phyloP scores from a whole-genome alignment of 2,888 invertebrate species.

The Hirtodrosophila confusa region DNA sequence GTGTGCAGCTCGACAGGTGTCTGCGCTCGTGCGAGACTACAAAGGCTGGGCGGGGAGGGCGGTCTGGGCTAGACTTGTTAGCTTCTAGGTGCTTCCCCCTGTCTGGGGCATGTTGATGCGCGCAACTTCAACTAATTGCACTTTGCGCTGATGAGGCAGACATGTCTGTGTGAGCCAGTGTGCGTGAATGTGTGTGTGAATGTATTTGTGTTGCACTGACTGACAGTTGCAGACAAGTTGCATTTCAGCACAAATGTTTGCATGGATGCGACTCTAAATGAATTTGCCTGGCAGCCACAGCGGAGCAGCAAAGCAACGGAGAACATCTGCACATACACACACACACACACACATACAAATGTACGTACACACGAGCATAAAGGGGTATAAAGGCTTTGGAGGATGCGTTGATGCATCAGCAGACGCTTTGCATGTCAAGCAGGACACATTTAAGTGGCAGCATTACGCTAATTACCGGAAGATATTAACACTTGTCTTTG shows the following conservation, averaged over 20 bases:
- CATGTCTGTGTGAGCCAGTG: constrained; percentile 35
- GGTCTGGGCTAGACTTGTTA: constrained; percentile 65
- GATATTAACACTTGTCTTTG: constrained; percentile 79
- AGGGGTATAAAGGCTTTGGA: constrained; percentile 23
- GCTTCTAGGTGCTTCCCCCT: constrained; percentile 60
- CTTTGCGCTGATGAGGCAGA: constrained; percentile 74
- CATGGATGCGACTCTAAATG: constrained; percentile 74
- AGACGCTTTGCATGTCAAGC: constrained; percentile 75
- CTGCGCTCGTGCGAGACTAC: constrained; percentile 51
- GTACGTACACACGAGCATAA: constrained; percentile 4
- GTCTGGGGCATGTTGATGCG: constrained; percentile 71
- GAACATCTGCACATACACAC: constrained; percentile 27
- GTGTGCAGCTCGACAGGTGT: constrained; percentile 61
- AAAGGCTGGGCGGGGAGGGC: constrained; percentile 21
- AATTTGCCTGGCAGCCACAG: constrained; percentile 60
- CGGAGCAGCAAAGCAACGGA: constrained; percentile 1
- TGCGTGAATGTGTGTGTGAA: constrained; percentile 12
- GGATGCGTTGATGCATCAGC: constrained; percentile 54
- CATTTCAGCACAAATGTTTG: constrained; percentile 80
- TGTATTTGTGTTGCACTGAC: constrained; percentile 54
- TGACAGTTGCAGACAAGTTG: constrained; percentile 78
- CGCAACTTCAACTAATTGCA: constrained; percentile 80
- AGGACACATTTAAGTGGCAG: constrained; percentile 67
- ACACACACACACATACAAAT: constrained; percentile 4
- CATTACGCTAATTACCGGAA: constrained; percentile 79